Conservation (phyloP, 1,140 invertebrate species). For the Drosophila simulans region DNA sequence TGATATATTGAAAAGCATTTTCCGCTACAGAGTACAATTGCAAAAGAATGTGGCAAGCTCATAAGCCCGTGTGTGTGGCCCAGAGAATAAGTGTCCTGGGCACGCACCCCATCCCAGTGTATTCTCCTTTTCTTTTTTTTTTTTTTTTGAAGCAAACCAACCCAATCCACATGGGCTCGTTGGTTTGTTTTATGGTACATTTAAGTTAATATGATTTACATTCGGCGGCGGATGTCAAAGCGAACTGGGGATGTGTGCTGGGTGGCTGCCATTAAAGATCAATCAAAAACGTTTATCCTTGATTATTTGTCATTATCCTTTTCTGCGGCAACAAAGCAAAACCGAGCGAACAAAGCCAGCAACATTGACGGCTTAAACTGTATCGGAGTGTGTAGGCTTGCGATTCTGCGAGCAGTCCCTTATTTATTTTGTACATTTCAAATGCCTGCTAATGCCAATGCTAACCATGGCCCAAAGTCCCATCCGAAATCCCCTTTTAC, state of each 20-base stretch:
- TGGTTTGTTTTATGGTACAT: conserved; percentile 71
- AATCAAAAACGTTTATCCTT: conserved; percentile 84
- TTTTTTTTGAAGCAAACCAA: conserved; percentile 17
- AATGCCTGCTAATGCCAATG: conserved; percentile 62
- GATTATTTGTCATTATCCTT: conserved; percentile 84
- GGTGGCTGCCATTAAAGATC: conserved; percentile 78
- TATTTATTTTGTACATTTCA: conserved; percentile 79
- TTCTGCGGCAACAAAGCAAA: conserved; percentile 59
- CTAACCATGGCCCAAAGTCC: conserved; percentile 18
- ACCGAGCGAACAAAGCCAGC: conserved; percentile 44
- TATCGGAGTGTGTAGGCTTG: conserved; percentile 1
- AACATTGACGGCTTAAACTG: conserved; percentile 54
- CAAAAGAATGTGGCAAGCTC: conserved; percentile 49
- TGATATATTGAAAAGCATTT: conserved; percentile 79
- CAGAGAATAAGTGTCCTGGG: conserved; percentile 55
- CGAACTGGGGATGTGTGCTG: neutral
- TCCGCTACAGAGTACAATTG: conserved; percentile 62
- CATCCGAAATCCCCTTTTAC: conserved; percentile 1
- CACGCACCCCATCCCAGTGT: conserved; percentile 13
- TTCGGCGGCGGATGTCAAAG: conserved; percentile 72
- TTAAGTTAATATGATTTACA: conserved; percentile 82
- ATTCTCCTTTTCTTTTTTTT: neutral
- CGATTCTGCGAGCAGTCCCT: conserved; percentile 31
- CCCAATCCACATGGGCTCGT: conserved; percentile 37
- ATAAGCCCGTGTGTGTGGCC: conserved; percentile 36